Evolutionary conservation across 2,888 invertebrate genomes (phyloP), one percentile per base, ranked within the genome.

Genomic region (Morpho helenor): DNA sequence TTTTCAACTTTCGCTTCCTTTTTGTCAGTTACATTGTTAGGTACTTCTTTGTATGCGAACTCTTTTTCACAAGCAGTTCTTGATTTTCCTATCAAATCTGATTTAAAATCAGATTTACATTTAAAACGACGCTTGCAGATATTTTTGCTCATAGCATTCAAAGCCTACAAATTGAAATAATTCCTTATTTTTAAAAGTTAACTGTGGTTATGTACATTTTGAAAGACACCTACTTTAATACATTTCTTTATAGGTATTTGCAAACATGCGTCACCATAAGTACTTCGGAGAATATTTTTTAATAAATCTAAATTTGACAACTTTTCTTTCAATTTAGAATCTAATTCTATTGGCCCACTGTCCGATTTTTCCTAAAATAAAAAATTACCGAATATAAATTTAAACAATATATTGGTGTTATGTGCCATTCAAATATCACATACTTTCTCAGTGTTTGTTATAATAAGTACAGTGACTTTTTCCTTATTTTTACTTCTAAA

Each of bases 231-330:
- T 63, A 72, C 72, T 63, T 61, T 70, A 9, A 67, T 74, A 66
- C 87, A 87, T 67, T 82, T 86, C 50, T 64, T 76, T 1, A 84
- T 50, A 1, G 83, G 80, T 0, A 82, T 60, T 66, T 76, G 81
- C 44, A 77, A 56, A 43, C 87, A 87, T 0, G 80, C 79, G 6
- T 80, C 78, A 0, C 80, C 83, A 42, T 85, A 84, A 0, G 78
- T 79, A 52, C 75, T 55, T 22, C 84, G 68, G 0, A 85, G 66
- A 44, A 76, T 63, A 49, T 50, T 4, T 4, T 52, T 41, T 16
- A 39, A 23, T n/a, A 46, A 44, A 8, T 49, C n/a, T 10, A 39
- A 8, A n/a, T 49, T 55, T 43, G n/a, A 8, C 6, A 42, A 48
- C 5, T 3, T 9, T 23, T 47, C 5, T 42, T 10, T 48, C 3